A percentile compares a stretch with the other conserved stretches of the same genome.
Conservation (phyloP, 2,113 vertebrate species). For the Chrysemys picta region DNA sequence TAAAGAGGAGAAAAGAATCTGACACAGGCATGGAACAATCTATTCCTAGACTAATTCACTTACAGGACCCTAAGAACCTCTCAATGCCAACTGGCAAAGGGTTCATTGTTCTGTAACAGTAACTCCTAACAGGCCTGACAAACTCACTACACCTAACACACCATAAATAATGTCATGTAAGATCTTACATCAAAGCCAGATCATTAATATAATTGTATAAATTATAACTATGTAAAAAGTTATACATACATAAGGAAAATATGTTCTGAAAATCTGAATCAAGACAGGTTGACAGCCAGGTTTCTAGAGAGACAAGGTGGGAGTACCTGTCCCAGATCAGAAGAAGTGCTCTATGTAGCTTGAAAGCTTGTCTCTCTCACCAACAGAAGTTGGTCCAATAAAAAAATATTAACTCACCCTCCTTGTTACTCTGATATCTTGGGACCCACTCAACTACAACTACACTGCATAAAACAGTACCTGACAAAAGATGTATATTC, state of each 20-base stretch:
- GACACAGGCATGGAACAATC: background rate
- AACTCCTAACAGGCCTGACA: background rate
- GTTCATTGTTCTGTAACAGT: background rate
- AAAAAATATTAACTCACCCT: background rate
- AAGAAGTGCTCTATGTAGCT: no score
- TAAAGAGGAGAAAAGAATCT: background rate
- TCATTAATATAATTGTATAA: background rate
- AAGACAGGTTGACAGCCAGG: background rate
- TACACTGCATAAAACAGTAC: background rate
- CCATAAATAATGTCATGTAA: background rate
- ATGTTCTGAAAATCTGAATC: background rate
- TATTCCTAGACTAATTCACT: background rate
- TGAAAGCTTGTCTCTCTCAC: background rate
- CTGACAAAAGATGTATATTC: background rate
- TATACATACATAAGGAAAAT: background rate
- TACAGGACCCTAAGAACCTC: background rate
- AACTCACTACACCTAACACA: background rate
- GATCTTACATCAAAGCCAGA: background rate
- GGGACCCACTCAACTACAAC: background rate
- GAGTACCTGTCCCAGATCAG: no score
- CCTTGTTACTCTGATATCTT: background rate
- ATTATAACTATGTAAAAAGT: no score
- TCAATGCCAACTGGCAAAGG: background rate
- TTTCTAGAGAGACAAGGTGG: background rate
- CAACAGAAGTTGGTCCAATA: background rate